Percentiles rank a stretch among this genome's conserved stretches.
Conservation (phyloP, 2,888 invertebrate genomes). For the Lasioglossum villosulum region DNA sequence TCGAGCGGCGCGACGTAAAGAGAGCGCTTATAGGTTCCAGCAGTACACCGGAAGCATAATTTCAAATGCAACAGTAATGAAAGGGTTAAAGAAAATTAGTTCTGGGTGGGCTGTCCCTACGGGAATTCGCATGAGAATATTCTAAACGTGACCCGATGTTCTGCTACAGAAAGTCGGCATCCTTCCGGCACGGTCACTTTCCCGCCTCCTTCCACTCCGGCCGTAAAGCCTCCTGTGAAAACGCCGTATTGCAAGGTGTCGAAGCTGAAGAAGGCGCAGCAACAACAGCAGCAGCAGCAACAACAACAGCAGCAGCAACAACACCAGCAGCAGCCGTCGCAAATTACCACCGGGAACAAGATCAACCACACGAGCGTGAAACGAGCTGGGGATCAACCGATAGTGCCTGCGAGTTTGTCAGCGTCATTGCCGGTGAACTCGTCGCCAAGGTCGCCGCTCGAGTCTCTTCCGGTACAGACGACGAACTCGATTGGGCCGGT, state of each 20-base stretch:
- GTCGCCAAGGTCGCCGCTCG: constrained; percentile 81
- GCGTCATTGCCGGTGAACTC: constrained; percentile 73
- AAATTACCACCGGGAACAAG: constrained; percentile 60
- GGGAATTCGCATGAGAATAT: not conserved
- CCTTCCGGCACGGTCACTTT: constrained; percentile 80
- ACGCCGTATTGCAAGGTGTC: constrained; percentile 83
- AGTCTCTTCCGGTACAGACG: constrained; percentile 75
- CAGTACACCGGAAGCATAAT: not conserved
- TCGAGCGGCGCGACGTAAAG: not conserved
- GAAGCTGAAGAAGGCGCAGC: constrained; percentile 80
- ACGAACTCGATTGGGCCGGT: constrained; percentile 51
- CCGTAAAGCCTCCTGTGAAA: constrained; percentile 78
- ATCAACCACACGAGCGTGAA: constrained; percentile 79
- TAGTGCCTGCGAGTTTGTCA: constrained; percentile 59
- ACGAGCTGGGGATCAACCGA: constrained; percentile 74
- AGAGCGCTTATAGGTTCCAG: not conserved
- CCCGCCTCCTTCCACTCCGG: constrained; percentile 80
- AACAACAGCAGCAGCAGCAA: not conserved
- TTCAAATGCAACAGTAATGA: not conserved
- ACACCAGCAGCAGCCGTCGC: constrained; percentile 49
- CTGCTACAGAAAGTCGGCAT: constrained; percentile 81
- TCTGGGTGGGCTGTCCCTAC: not conserved
- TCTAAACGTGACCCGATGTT: constrained; percentile 26
- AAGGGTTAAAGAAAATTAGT: constrained; percentile 1
- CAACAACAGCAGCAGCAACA: not conserved